Evolutionary conservation across 2,113 vertebrate genomes (phyloP).

Genomic region (Danionella cerebrum): DNA sequence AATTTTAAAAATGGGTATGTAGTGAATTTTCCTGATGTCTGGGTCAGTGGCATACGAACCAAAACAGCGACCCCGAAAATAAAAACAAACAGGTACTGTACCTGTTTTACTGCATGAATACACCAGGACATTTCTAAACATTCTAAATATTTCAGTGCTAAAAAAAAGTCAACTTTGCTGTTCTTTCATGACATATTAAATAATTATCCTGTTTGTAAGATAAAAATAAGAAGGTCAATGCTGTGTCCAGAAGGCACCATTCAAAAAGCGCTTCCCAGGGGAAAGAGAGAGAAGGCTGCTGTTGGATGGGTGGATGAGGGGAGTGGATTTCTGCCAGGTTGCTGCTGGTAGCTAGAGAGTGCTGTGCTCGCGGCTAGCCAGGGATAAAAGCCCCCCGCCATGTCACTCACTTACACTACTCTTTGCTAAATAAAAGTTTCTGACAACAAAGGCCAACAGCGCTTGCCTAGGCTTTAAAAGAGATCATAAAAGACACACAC

Average conservation of each 20-base stretch:
- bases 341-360: constrained; percentile 54
- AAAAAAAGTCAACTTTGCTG: too few relatives aligned
- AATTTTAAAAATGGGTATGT: too few relatives aligned
- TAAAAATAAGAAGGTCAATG: neutral
- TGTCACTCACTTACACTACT: constrained; percentile 72
- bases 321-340: constrained; percentile 27
- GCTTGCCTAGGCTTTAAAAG: constrained; percentile 65
- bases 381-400: constrained; percentile 69
- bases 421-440: constrained; percentile 76
- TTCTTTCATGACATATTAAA: too few relatives aligned
- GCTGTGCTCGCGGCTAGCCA: constrained; percentile 61
- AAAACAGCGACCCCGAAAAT: too few relatives aligned
- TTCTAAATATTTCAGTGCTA: too few relatives aligned
- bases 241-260: neutral
- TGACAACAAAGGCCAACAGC: constrained; percentile 72
- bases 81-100: too few relatives aligned
- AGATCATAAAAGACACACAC: constrained; percentile 61
- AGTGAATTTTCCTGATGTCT: too few relatives aligned
- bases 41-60: too few relatives aligned
- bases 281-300: constrained; percentile 48
- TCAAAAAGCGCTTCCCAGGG: constrained; percentile 46
- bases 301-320: constrained; percentile 36
- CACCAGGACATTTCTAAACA: too few relatives aligned
- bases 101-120: too few relatives aligned
- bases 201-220: neutral